Base-by-base conservation (phyloP, 2,888 invertebrate species). In the Xestia ashworthii region DNA sequence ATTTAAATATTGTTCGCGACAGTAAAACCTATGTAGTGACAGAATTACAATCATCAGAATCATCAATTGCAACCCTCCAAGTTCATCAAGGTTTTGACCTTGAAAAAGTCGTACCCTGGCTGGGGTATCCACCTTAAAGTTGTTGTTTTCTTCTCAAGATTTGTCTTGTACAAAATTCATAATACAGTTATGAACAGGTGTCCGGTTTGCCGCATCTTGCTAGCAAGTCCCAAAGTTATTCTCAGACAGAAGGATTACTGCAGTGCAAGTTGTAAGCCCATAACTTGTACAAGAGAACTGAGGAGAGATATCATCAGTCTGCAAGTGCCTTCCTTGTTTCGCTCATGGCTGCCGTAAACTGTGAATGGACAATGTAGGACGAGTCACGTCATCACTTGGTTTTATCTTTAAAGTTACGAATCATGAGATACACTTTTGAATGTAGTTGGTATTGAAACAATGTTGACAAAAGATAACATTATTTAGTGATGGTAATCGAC, bases 171-270 rank as follows among this genome's bases (percentile, higher is more conserved):
- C 46, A 16, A 44, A 67, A 44, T n/a, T 22, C 22, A 16, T 3
- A 16, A 32, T 44, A 48, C 44, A 55, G 41, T 60, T 69, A 53
- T 44, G 19, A 79, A 46, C 48, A 48, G 62, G 22, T 46, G 78
- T 46, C 50, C 25, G 16, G 41, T 46, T 70, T 71, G 14, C 19
- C 48, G 38, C 69, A 46, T 44, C 44, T 44, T 41, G 32, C 3
- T 53, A 66, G 80, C 19, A 80, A 80, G 58, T 53, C 25, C 50
- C 14, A 44, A 65, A 81, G 74, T 67, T 81, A 81, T 79, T 53
- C 81, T 41, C 41, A 64, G 22, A 74, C 66, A 19, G 8, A n/a
- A 67, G 41, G 46, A 74, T 79, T 81, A 74, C 16, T 53, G 38
- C 14, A 53, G 55, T 60, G 38, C 66, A 66, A 81, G 46, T 79